Conservation (phyloP, 2,113 vertebrate genomes). For the Archocentrus centrarchus region DNA sequence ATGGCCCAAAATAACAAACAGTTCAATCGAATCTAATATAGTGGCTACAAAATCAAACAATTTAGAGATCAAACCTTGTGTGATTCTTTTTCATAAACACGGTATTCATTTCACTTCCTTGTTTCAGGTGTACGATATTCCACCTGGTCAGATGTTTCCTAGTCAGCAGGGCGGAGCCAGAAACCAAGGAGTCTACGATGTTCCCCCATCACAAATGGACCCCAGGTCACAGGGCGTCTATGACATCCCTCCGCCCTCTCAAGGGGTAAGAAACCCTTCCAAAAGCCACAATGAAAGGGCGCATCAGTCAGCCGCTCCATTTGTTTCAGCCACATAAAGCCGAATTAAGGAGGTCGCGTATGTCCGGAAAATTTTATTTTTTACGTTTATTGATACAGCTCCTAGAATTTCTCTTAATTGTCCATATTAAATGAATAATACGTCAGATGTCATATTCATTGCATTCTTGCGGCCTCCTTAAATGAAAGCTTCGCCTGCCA, state of each 20-base stretch:
- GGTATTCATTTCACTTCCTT: neutral
- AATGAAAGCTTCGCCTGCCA: constrained; percentile 75
- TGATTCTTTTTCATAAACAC: neutral
- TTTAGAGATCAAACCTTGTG: neutral
- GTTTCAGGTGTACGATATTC: constrained; percentile 93
- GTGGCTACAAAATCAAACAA: neutral
- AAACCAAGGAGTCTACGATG: constrained; percentile 88
- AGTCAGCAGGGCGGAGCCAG: constrained; percentile 76
- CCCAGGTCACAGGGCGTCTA: constrained; percentile 70
- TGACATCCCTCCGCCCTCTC: constrained; percentile 74
- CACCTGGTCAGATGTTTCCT: constrained; percentile 82
- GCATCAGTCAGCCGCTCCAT: neutral
- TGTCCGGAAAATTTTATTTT: constrained; percentile 34
- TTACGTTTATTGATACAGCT: constrained; percentile 47
- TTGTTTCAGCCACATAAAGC: constrained; percentile 10
- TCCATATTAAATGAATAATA: constrained; percentile 60
- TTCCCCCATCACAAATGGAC: constrained; percentile 87
- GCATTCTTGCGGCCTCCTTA: constrained; percentile 65
- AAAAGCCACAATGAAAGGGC: constrained; percentile 17
- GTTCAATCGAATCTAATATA: neutral
- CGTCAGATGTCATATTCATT: constrained; percentile 62
- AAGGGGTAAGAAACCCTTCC: constrained; percentile 71
- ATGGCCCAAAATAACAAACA: neutral
- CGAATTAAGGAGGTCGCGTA: constrained; percentile 20
- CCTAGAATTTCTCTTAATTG: constrained; percentile 64